Conservation (phyloP, 2,113 vertebrate genomes). For the Shinisaurus crocodilurus region DNA sequence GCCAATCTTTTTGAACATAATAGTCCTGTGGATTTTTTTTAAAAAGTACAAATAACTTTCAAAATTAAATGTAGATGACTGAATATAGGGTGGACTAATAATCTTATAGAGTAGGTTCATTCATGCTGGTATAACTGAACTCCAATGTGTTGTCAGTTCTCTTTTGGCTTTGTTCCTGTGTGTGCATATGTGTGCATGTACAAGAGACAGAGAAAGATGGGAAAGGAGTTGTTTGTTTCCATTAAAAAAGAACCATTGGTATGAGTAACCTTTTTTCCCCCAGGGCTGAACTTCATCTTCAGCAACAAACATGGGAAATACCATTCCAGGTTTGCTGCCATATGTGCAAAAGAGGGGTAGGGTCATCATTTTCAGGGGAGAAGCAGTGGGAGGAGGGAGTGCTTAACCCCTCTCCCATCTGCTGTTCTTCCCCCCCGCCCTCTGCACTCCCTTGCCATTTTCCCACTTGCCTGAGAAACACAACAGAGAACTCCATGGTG, state of each 20-base stretch:
- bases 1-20: constrained; percentile 38
- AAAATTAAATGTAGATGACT: constrained; percentile 56
- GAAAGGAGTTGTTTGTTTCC: background rate
- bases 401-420: background rate
- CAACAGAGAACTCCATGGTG: background rate
- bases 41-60: constrained; percentile 51
- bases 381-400: background rate
- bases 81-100: background rate
- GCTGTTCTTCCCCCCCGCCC: too few relatives aligned
- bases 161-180: background rate
- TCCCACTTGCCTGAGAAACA: background rate
- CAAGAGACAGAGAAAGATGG: background rate
- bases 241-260: background rate
- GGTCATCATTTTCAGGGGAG: background rate
- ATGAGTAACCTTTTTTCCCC: background rate
- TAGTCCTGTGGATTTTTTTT: constrained; percentile 37
- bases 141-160: constrained; percentile 46
- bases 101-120: constrained; percentile 47
- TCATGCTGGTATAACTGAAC: constrained; percentile 47
- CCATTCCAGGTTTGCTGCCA: background rate
- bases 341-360: background rate
- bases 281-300: background rate
- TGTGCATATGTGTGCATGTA: background rate
- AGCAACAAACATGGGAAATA: background rate
- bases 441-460: background rate